These are phyloP conservation scores for Cephus cinctus DNA, from an alignment of 1,140 invertebrate species.

Conservation along the genomic window DNA sequence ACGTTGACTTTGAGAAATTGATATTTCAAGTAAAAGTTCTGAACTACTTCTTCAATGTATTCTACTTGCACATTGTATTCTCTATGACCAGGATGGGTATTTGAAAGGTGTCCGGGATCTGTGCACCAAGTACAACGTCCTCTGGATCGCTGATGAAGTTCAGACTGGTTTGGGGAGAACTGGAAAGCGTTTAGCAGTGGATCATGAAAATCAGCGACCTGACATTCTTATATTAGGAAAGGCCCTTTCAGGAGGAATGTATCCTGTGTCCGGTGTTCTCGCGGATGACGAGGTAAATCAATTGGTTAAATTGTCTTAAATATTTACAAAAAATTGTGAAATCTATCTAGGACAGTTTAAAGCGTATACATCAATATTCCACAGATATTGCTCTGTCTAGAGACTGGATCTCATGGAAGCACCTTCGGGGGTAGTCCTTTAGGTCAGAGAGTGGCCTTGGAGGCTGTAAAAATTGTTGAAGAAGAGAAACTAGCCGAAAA, in stretches of 20 bases:
- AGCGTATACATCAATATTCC: no score
- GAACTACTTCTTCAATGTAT: no score
- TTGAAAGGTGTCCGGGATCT: conserved; percentile 83
- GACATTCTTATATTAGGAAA: conserved; percentile 80
- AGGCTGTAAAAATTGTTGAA: conserved; percentile 61
- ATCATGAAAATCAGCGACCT: conserved; percentile 82
- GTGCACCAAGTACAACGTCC: conserved; percentile 91
- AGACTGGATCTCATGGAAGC: conserved; percentile 80
- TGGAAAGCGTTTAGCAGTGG: conserved; percentile 83
- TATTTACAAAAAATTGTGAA: conserved; percentile 12
- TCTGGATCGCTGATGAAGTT: conserved; percentile 98
- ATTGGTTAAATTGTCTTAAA: not conserved
- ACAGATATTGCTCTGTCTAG: conserved; percentile 71
- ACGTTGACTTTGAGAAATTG: no score
- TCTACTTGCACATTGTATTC: no score
- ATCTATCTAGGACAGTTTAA: no score
- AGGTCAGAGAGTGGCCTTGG: conserved; percentile 66
- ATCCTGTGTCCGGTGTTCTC: conserved; percentile 77
- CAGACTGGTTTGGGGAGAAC: conserved; percentile 92
- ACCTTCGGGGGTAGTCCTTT: conserved; percentile 86
- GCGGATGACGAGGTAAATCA: conserved; percentile 64
- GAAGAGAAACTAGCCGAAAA: conserved; percentile 78
- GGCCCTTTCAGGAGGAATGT: conserved; percentile 80
- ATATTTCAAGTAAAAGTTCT: no score
- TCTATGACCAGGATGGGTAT: conserved; percentile 75